Evolutionary conservation across 2,888 invertebrate species (phyloP).

Genomic region (Alviniconcha strummeri): DNA sequence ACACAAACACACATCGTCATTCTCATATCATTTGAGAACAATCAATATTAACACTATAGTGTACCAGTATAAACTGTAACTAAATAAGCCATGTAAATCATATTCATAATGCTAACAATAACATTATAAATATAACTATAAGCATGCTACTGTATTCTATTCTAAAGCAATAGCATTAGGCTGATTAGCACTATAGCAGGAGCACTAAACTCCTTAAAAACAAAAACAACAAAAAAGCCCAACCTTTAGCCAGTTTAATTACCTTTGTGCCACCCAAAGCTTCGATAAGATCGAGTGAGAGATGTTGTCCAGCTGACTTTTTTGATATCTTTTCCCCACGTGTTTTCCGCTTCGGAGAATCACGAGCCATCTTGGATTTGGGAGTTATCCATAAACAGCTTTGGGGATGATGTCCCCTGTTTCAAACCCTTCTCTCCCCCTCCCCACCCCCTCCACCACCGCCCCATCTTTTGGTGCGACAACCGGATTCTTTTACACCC

Average conservation of each 20-base stretch:
- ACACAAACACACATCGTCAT: background rate
- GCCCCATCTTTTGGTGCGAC: background rate
- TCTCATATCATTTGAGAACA: background rate
- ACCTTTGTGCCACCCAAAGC: slow-evolving; percentile 47
- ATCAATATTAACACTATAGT: background rate
- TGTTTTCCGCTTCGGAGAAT: slow-evolving; percentile 23
- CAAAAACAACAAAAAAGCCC: no score
- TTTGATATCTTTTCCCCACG: slow-evolving; percentile 20
- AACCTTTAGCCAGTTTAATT: slow-evolving; percentile 4
- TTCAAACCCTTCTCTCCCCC: background rate
- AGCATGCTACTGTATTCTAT: background rate
- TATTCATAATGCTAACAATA: background rate
- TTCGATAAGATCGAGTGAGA: slow-evolving; percentile 35
- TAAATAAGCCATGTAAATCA: background rate
- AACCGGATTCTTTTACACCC: no score
- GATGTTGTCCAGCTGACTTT: background rate
- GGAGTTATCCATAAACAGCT: background rate
- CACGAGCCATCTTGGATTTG: slow-evolving; percentile 21
- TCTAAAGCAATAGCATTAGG: background rate
- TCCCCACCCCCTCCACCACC: background rate
- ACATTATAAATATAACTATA: background rate
- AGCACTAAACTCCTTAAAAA: no score
- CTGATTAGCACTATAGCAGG: background rate
- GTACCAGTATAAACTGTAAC: background rate
- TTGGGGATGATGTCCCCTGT: background rate